Base-by-base conservation (phyloP, 1,140 invertebrate genomes). In the Apis dorsata region DNA sequence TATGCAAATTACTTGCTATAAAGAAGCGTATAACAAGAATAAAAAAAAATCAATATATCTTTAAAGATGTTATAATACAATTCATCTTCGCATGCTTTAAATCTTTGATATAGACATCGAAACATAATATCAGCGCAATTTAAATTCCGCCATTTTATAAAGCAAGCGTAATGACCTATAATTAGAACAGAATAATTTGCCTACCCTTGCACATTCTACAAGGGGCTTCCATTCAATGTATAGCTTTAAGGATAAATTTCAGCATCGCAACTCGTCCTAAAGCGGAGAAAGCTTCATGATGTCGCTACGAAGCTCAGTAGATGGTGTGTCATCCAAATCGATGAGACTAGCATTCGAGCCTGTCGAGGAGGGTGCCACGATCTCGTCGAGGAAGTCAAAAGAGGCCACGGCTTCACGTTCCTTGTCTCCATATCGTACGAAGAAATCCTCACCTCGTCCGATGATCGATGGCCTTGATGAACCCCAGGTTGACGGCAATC, bases 311-410 rank as follows among this genome's bases (percentile, higher is more conserved):
- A 81, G 79, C 24, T 87, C 85, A 17, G 76, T 73, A n/a, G 85
- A 87, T 10, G 87, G 70, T 21, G 86, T 69, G 59, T 87, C 83
- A 24, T 86, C 85, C 75, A 81, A 68, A 65, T 88, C 81, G 85
- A 85, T 72, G 76, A 85, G 81, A 79, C 79, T 84, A 77, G 74
- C 79, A 94, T 94, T 87, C 95, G 94, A 82, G 94, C 94, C 81
- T 93, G 94, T 83, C 21, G 94, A 94, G 11, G 92, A 88, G 0
- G 93, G 92, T 44, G 91, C 80, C 28, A 86, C 86, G 84, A 97
- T 93, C 84, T 96, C 95, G 90, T 97, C 95, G 73, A 97, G 94
- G 94, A 97, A 97, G 93, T 97, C 96, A 92, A 97, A 97, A 85
- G 95, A 96, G 55, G 96, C 96, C 72, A 97, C 96, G 44, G 96